These are phyloP conservation scores for Paralvinella palmiformis DNA, from an alignment of 1,140 invertebrate species.

Conservation along the genomic window DNA sequence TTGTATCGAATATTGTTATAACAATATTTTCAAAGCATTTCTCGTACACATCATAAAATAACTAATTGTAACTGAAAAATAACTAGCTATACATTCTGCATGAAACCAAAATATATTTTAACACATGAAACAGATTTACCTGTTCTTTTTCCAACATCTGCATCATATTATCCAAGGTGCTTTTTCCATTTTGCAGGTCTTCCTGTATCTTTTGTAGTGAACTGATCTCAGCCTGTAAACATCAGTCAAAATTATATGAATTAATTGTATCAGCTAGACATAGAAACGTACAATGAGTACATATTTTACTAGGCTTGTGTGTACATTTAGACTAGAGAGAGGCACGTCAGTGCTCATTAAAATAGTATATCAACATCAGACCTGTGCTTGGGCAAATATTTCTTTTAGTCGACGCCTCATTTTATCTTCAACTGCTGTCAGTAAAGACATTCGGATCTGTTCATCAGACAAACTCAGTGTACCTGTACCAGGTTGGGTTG, in stretches of 20 bases:
- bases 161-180: constrained; percentile 76
- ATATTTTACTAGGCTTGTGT: too few relatives aligned
- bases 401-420: constrained; percentile 75
- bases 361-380: constrained; percentile 7
- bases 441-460: constrained; percentile 82
- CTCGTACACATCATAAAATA: too few relatives aligned
- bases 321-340: too few relatives aligned
- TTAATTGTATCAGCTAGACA: too few relatives aligned
- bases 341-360: too few relatives aligned
- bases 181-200: constrained; percentile 80
- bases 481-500: not conserved
- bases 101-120: too few relatives aligned
- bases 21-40: too few relatives aligned
- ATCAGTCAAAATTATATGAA: constrained; percentile 1
- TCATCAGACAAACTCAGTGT: constrained; percentile 65
- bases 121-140: constrained; percentile 43
- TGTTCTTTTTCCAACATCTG: constrained; percentile 76
- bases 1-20: too few relatives aligned
- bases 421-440: constrained; percentile 92
- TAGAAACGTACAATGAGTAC: too few relatives aligned
- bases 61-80: too few relatives aligned
- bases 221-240: constrained; percentile 76
- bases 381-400: constrained; percentile 68
- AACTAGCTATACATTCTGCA: too few relatives aligned
- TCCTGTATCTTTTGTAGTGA: constrained; percentile 80